Percentiles rank a stretch among this genome's conserved stretches.
These are phyloP conservation scores for Dromius quadrimaculatus DNA, from an alignment of 2,888 invertebrate genomes.

Conservation along the genomic window DNA sequence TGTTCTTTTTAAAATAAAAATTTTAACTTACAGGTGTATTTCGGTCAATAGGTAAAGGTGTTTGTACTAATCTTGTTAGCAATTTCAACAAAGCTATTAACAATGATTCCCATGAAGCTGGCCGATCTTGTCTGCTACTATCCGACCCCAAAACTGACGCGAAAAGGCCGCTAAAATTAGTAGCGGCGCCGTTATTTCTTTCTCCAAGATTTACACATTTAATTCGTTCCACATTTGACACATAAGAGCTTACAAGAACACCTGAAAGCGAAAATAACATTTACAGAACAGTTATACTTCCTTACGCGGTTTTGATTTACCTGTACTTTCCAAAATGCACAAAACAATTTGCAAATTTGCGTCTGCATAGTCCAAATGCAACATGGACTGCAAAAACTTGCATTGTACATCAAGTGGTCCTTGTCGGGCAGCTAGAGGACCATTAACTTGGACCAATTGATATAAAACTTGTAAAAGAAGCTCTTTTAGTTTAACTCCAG, in stretches of 20 bases:
- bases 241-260: constrained; percentile 69
- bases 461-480: constrained; percentile 78
- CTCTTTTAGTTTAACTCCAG: constrained; percentile 73
- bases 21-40: constrained; percentile 61
- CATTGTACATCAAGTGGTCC: constrained; percentile 83
- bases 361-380: constrained; percentile 75
- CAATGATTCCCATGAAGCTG: constrained; percentile 78
- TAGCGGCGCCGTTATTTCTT: constrained; percentile 68
- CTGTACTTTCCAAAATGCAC: constrained; percentile 80
- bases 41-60: constrained; percentile 70
- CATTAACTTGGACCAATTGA: constrained; percentile 77
- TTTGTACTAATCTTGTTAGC: constrained; percentile 72
- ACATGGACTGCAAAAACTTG: constrained; percentile 75
- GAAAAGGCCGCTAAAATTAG: constrained; percentile 81
- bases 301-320: constrained; percentile 63
- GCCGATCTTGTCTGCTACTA: constrained; percentile 73
- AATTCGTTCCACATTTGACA: constrained; percentile 70
- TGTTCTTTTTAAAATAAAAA: background rate
- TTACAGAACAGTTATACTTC: background rate
- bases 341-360: constrained; percentile 79
- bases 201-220: constrained; percentile 71
- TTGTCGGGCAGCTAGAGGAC: constrained; percentile 73
- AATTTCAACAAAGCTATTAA: constrained; percentile 79
- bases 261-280: constrained; percentile 61
- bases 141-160: constrained; percentile 79